Evolutionary conservation across 2,888 invertebrate species (phyloP), one percentile per base, ranked within the genome.

Genomic region (Melanotus villosus): DNA sequence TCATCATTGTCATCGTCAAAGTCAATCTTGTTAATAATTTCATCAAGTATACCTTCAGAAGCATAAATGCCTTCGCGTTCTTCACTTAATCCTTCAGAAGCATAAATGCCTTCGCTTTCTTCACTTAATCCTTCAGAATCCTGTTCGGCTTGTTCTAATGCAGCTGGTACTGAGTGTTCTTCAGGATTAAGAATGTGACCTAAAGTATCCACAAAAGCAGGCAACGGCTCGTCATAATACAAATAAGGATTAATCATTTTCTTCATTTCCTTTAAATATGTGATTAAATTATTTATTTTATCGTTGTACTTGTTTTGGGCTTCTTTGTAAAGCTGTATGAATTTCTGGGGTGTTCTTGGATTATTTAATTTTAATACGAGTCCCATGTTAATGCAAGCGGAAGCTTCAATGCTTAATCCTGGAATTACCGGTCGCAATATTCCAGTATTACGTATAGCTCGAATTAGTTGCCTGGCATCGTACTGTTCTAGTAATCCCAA

Each of bases 401-500:
- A 90, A 4, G 84, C 62, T 50, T 81, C 73, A 32, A 86, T 80
- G 70, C 83, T 82, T 18, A 91, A 81, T 0, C 90, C 90, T 0
- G 90, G 89, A 75, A 91, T 87, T 73, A 90, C 88, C 0, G 91
- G 91, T 68, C 91, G 85, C 14, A 85, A 60, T 0, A 84, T 85
- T 65, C 87, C 86, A 0, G 88, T 84, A 36, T 86, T 83, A 66
- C 87, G 86, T 63, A 90, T 85, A 0, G 88, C 89, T 64, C 86
- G 82, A 1, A 89, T 86, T 23, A 91, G 78, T 38, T 87, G 79
- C 64, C 84, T 85, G 0, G 87, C 88, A 0, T 90, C 82, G 12
- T 87, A 88, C 79, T 90, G 90, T 74, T 91, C 90, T 16, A 91
- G 81, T 79, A 89, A 89, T 1, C 90, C 90, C 12, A 90, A 76